Evolutionary conservation across 1,140 invertebrate genomes (phyloP).

Genomic region (Bemisia tabaci): DNA sequence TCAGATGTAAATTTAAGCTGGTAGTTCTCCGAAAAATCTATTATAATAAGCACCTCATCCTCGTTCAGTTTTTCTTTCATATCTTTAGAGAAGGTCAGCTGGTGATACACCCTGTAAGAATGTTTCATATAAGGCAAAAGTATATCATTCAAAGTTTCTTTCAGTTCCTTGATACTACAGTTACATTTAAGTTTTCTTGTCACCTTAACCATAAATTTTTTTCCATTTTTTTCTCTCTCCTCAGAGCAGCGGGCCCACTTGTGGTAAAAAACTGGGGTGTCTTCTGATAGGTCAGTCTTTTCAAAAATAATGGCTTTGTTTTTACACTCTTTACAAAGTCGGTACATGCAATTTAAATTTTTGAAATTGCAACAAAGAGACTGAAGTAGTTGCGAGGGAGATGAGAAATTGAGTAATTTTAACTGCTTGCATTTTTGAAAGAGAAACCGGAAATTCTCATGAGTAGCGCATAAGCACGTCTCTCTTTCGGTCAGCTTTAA

Average conservation of each 20-base stretch:
- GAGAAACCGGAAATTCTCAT: constrained; percentile 13
- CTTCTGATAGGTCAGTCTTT: too few species aligned
- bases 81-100: constrained; percentile 22
- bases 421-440: too few species aligned
- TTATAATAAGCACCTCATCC: constrained; percentile 24
- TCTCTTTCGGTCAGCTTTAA: constrained; percentile 15
- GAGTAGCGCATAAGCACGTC: constrained; percentile 17
- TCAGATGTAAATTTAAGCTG: constrained; percentile 24
- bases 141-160: constrained; percentile 11
- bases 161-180: constrained; percentile 19
- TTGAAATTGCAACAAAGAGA: too few species aligned
- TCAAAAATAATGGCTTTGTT: too few species aligned
- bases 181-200: not conserved
- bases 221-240: too few species aligned
- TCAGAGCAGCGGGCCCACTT: too few species aligned
- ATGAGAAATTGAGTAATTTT: too few species aligned
- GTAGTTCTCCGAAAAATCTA: constrained; percentile 30
- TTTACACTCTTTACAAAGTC: too few species aligned
- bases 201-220: too few species aligned
- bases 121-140: constrained; percentile 19
- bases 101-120: constrained; percentile 22
- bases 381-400: too few species aligned
- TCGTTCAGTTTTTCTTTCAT: constrained; percentile 24
- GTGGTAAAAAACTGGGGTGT: too few species aligned
- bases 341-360: too few species aligned